Conservation (phyloP, 2,113 vertebrate species). For the Progne subis region DNA sequence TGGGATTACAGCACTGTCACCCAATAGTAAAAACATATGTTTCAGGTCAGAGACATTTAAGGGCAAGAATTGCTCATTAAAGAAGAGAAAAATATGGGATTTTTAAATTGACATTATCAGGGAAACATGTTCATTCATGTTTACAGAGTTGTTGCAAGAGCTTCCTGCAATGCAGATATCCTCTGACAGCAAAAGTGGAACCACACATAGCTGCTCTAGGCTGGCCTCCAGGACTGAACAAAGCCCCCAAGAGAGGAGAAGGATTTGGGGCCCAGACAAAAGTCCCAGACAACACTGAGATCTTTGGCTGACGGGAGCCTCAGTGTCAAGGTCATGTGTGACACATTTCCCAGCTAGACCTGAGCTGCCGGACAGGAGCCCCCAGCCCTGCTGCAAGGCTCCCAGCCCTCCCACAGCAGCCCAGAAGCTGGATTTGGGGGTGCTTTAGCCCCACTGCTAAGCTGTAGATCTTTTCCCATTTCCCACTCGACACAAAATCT, state of each 20-base stretch:
- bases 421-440: not conserved
- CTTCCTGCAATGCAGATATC: not conserved
- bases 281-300: not conserved
- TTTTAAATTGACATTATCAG: not conserved
- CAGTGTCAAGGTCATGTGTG: not conserved
- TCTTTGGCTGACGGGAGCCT: not conserved
- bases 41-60: conserved; percentile 5
- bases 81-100: conserved; percentile 14
- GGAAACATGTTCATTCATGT: conserved; percentile 2
- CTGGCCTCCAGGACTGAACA: not conserved
- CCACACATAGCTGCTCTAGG: not conserved
- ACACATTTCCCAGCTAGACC: not conserved
- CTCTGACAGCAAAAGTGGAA: not conserved
- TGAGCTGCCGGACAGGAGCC: not conserved
- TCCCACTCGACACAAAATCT: not conserved
- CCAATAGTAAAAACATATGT: not conserved
- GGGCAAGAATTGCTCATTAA: conserved; percentile 20
- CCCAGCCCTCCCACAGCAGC: not conserved
- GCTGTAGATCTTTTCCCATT: not conserved
- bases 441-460: not conserved
- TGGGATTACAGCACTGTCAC: not conserved
- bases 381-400: not conserved
- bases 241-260: not conserved
- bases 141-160: not conserved
- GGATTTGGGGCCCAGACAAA: not conserved